Evolutionary conservation across 2,797 vertebrate genomes (phyloP).

Genomic region (Chaetophractus vellerosus): DNA sequence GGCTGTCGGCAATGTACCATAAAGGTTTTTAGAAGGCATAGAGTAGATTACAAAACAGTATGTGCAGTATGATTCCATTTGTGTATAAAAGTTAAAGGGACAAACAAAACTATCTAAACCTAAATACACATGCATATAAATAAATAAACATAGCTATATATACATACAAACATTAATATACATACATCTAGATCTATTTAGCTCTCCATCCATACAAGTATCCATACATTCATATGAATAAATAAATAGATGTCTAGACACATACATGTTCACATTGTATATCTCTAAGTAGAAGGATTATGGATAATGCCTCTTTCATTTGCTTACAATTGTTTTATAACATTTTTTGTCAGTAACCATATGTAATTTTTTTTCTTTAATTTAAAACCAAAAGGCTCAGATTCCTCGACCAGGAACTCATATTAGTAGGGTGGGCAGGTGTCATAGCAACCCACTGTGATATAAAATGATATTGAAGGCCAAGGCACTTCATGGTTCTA

Average conservation of each 20-base stretch:
- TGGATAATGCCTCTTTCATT: not conserved
- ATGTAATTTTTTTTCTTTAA: not conserved
- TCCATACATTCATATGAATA: not conserved
- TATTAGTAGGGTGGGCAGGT: not conserved
- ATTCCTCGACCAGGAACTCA: not conserved
- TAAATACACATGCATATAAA: not conserved
- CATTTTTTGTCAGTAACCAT: constrained; percentile 7
- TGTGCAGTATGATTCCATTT: not conserved
- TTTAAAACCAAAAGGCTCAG: not conserved
- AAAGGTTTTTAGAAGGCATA: not conserved
- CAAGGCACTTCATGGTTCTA: not conserved
- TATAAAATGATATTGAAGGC: not conserved
- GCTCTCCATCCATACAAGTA: not conserved
- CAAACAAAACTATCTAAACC: not conserved
- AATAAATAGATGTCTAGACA: not conserved
- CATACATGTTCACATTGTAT: not conserved
- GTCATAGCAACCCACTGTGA: not conserved
- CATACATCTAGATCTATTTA: not conserved
- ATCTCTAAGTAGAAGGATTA: constrained; percentile 13
- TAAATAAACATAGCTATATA: not conserved
- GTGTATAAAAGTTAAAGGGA: constrained; percentile 25
- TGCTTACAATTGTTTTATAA: not conserved
- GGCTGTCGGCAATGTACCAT: not conserved
- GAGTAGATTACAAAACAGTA: not conserved
- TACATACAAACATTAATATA: not conserved